These are phyloP conservation scores for Desmophyllum pertusum DNA, from an alignment of 92 coral and sea anemone genomes.

Conservation along the genomic window DNA sequence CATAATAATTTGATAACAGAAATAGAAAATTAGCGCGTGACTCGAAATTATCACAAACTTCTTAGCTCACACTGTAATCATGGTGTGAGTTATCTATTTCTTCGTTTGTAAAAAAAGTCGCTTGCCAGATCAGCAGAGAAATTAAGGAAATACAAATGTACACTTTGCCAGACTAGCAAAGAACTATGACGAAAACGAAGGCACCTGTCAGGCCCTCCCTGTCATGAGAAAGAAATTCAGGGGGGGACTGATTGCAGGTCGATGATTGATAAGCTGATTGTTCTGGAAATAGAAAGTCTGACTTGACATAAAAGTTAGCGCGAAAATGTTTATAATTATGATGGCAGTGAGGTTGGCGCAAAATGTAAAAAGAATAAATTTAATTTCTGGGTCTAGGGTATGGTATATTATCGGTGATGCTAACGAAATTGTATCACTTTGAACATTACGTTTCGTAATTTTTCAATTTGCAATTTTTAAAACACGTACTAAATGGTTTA, in stretches of 20 bases:
- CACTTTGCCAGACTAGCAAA: too few species aligned
- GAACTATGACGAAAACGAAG: too few species aligned
- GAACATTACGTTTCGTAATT: neutral
- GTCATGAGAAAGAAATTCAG: neutral
- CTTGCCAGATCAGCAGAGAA: neutral
- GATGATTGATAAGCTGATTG: too few species aligned
- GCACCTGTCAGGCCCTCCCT: neutral
- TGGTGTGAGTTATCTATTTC: neutral
- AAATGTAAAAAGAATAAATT: neutral
- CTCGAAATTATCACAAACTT: neutral
- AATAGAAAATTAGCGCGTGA: neutral
- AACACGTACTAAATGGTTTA: neutral
- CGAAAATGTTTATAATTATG: neutral
- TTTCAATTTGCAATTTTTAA: neutral
- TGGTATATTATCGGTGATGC: neutral
- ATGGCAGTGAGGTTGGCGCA: neutral
- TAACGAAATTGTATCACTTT: neutral
- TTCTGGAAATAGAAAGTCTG: too few species aligned
- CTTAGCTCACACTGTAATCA: neutral
- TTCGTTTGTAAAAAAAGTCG: neutral
- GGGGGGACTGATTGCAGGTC: neutral
- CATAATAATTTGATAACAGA: neutral
- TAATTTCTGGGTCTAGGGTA: neutral
- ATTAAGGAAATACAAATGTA: neutral
- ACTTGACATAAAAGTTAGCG: too few species aligned